Evolutionary conservation across 2,113 vertebrate species (phyloP), one percentile per base, ranked within the genome.

Genomic region (Ophiodon elongatus): DNA sequence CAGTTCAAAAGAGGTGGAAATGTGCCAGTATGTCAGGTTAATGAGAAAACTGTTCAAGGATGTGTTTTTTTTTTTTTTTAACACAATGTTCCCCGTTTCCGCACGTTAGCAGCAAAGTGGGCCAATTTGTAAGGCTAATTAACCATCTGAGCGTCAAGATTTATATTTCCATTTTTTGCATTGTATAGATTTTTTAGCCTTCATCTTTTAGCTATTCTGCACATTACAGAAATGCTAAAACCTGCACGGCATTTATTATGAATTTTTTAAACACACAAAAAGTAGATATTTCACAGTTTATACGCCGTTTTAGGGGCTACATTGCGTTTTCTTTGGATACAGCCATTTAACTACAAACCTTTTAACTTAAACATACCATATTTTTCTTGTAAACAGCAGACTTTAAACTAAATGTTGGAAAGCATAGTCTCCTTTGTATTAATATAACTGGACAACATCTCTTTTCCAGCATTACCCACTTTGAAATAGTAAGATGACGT

Each of bases 11-110:
- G 8, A 70, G 66, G 69, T 68, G 81, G 73, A 93, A 91, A 60
- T 87, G 89, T 88, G 89, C 83, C 82, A 91, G 84, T 91, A 13
- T 89, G 90, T 91, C 90, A 85, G 87, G 91, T 89, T 92, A 91
- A 91, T 86, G 82, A 89, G 83, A 85, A 91, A 80, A 82, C 79
- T 27, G 35, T 78, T 83, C 72, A 81, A 63, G 25, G 68, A 56
- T 88, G 70, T 29, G 75, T 57, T 47, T 76, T 47, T 84, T 57
- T 54, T 63, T 35, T 70, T 47, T 56, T 35, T 64, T 62, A 67
- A 76, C 37, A 62, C 63, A 54, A 54, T 56, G 64, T 72, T 57
- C 45, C 57, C 52, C 21, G 52, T 77, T 86, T 62, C 41, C 73
- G 62, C 71, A 68, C 21, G 64, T 23, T 14, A 82, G 60, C n/a